These are phyloP conservation scores for Chamaea fasciata DNA, from an alignment of 2,113 vertebrate species.

Conservation along the genomic window DNA sequence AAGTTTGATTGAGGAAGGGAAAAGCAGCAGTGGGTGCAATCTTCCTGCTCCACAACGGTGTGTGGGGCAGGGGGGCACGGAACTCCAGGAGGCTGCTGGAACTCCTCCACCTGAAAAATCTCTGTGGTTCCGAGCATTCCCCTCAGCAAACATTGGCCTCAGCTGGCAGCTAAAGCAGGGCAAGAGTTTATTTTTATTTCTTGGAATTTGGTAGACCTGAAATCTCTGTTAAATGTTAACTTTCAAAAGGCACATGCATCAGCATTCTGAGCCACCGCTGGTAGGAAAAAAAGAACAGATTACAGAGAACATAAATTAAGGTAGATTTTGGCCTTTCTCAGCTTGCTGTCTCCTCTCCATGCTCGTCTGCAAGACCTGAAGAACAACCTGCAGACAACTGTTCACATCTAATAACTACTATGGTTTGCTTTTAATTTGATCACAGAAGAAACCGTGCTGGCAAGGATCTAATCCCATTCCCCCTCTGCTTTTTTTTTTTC, in stretches of 20 bases:
- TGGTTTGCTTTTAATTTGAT: background rate
- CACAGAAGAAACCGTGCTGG: background rate
- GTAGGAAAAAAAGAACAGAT: background rate
- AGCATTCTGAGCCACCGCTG: slow-evolving; percentile 43
- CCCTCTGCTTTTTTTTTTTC: background rate
- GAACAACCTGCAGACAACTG: background rate
- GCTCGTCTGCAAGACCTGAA: background rate
- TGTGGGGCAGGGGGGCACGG: background rate
- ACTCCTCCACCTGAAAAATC: background rate
- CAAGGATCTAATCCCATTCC: background rate
- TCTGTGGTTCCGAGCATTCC: background rate
- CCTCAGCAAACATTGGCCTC: slow-evolving; percentile 50
- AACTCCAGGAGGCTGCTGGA: background rate
- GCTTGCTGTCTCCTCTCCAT: background rate
- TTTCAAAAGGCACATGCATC: slow-evolving; percentile 61
- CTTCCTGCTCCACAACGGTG: background rate
- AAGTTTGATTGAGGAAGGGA: background rate
- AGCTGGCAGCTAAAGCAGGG: slow-evolving; percentile 53
- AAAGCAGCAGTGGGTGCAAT: background rate
- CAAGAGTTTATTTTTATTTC: slow-evolving; percentile 71
- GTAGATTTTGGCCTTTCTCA: background rate
- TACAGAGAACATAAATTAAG: background rate
- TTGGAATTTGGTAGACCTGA: slow-evolving; percentile 70
- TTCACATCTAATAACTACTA: background rate
- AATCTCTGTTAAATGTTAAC: slow-evolving; percentile 77